Evolutionary conservation across 1,140 invertebrate genomes (phyloP).

Genomic region (Hylaeus anthracinus): DNA sequence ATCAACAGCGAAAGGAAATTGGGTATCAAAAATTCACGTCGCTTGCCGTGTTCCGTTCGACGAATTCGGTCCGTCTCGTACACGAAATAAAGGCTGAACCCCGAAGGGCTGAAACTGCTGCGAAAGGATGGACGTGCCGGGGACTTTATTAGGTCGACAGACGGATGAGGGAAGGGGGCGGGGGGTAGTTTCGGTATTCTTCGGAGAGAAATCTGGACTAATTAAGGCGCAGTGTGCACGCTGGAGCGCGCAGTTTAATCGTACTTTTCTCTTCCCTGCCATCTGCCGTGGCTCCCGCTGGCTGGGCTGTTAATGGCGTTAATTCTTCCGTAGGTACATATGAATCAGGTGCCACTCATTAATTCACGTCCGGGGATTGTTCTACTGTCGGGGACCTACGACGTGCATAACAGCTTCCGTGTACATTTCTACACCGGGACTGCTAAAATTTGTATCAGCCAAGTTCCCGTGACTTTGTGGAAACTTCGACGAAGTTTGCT

Average conservation of each 20-base stretch:
- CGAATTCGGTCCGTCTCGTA: not conserved
- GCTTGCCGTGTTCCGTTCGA: not conserved
- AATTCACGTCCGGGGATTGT: conserved; percentile 32
- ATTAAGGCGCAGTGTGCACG: conserved; percentile 63
- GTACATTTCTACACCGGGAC: not conserved
- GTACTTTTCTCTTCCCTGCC: conserved; percentile 51
- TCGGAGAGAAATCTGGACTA: conserved; percentile 64
- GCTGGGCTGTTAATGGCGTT: conserved; percentile 38
- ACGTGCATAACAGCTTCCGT: not conserved
- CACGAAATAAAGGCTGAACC: conserved; percentile 17
- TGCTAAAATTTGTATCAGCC: not conserved
- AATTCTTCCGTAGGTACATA: conserved; percentile 49
- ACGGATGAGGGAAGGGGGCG: conserved; percentile 33
- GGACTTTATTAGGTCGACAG: conserved; percentile 59
- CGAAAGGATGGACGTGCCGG: conserved; percentile 55
- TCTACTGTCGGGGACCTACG: too few relatives aligned
- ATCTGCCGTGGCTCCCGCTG: conserved; percentile 42
- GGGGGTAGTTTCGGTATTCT: conserved; percentile 57
- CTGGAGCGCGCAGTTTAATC: conserved; percentile 53
- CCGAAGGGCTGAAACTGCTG: conserved; percentile 25
- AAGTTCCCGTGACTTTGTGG: too few relatives aligned
- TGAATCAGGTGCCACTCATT: conserved; percentile 47
- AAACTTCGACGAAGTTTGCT: too few relatives aligned
- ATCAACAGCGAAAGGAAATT: conserved; percentile 3
- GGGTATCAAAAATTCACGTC: conserved; percentile 3